phyloP scores from a whole-genome alignment of 2,113 vertebrate species.

The Pituophis catenifer region DNA sequence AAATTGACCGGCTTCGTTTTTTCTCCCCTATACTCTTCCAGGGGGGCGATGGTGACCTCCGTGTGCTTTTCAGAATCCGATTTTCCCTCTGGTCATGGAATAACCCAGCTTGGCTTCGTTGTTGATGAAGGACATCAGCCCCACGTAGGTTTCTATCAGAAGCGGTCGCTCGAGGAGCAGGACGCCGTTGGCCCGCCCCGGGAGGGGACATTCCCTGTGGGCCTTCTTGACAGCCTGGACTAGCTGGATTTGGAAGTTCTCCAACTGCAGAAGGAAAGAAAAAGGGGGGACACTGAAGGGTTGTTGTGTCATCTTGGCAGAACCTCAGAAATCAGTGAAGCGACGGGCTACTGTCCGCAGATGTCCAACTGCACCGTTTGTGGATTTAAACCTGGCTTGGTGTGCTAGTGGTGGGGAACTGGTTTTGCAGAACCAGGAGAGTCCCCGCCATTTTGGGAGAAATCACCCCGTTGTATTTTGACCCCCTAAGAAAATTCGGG shows the following conservation, averaged over 20 bases:
- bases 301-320: neutral
- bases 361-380: neutral
- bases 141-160: constrained; percentile 95
- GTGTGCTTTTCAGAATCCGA: constrained; percentile 80
- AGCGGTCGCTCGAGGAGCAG: constrained; percentile 90
- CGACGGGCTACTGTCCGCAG: neutral
- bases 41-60: neutral
- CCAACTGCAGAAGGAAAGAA: constrained; percentile 71
- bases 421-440: neutral
- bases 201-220: constrained; percentile 80
- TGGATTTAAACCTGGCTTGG: neutral
- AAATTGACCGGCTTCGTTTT: neutral
- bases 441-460: too few species aligned
- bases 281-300: neutral
- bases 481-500: too few species aligned
- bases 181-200: constrained; percentile 75
- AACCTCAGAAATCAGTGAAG: neutral
- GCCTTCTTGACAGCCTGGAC: constrained; percentile 93
- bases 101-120: constrained; percentile 96
- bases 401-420: neutral
- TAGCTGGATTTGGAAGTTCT: constrained; percentile 86
- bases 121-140: constrained; percentile 96
- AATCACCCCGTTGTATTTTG: too few species aligned
- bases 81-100: constrained; percentile 93
- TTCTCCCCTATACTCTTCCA: neutral